Base-by-base conservation (phyloP, 2,888 invertebrate species). In the Ophioninae sp. region DNA sequence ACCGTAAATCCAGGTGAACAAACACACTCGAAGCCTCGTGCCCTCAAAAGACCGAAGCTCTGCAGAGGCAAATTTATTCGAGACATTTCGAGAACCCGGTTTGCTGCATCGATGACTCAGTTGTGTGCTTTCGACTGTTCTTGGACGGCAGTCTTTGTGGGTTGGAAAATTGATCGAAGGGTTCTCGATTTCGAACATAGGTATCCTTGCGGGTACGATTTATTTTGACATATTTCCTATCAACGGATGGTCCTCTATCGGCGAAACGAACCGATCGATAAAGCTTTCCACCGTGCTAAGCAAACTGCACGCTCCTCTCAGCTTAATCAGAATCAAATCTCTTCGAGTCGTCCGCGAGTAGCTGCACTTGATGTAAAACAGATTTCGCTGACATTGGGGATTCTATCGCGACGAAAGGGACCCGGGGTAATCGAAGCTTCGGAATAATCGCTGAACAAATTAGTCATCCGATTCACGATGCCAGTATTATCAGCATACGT, bases 1-100 rank as follows among this genome's bases (percentile, higher is more conserved):
- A 83, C 76, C 82, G 79, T 83, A 85, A 85, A 86, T 86, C 83
- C 86, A 85, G 82, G 83, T 86, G 84, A 69, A 77, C 64, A 64
- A 7, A 69, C 44, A 72, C 68, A 37, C 73, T 62, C 72, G n/a
- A 57, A 80, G 75, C 62, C 64, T 30, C n/a, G n/a, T 78, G 23
- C 13, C 57, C 64, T 62, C 41, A 68, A 61, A 56, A 78, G 68
- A 41, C 10, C 23, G 44, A 62, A 69, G 30, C 21, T 7, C 59
- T 23, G 41, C 61, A 5, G 68, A 57, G 72, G 76, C 67, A 62
- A 83, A 80, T 83, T 79, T 83, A 83, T 79, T 68, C 72, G 56
- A 56, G 69, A 77, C 62, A 37, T 64, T 62, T 23, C 44, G 50
- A 64, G 67, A 59, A 73, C 41, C 74, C 68, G 17, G 57, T 68